These are phyloP conservation scores for Entomyzon cyanotis DNA, from an alignment of 2,113 vertebrate species.

Conservation along the genomic window DNA sequence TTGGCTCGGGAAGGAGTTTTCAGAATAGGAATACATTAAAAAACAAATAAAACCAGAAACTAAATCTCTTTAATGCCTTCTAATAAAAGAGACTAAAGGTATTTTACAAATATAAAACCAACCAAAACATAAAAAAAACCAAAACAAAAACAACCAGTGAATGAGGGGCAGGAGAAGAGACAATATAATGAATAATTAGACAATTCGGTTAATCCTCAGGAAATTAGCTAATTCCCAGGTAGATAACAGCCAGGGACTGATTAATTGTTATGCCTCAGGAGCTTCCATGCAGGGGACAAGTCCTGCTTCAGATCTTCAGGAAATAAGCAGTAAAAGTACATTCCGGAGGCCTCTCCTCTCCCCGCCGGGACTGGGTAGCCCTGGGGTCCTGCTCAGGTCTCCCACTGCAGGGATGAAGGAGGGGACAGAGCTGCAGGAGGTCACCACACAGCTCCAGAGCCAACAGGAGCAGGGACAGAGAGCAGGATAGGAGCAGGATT, in stretches of 20 bases:
- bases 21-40: neutral
- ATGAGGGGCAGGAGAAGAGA: neutral
- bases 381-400: neutral
- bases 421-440: neutral
- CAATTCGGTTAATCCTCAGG: conserved; percentile 1
- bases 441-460: neutral
- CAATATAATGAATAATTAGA: neutral
- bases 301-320: neutral
- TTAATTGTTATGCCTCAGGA: neutral
- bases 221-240: conserved; percentile 26
- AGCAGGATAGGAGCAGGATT: neutral
- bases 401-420: accelerated
- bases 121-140: no score
- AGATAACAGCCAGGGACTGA: neutral
- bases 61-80: neutral
- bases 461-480: neutral
- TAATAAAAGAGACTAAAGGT: neutral
- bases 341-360: neutral
- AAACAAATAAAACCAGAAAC: neutral
- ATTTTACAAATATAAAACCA: neutral
- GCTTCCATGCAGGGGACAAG: neutral
- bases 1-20: neutral
- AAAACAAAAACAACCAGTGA: no score
- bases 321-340: neutral
- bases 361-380: neutral